Percentiles rank a stretch among this genome's conserved stretches.
Conservation (phyloP, 2,888 invertebrate species). For the Limnephilus marmoratus region DNA sequence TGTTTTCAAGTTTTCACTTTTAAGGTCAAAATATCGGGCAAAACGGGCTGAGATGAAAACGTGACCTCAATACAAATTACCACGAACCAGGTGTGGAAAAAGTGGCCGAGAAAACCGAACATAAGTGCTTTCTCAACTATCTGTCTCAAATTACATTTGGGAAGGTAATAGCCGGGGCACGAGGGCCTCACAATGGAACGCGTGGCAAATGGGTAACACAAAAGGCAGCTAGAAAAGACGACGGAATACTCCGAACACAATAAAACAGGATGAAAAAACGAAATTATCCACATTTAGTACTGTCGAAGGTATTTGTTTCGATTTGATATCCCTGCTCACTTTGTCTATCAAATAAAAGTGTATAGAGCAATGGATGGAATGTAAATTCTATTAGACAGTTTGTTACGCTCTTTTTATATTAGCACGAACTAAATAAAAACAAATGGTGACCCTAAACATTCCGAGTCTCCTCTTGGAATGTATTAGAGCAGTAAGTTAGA, state of each 20-base stretch:
- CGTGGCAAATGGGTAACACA: slow-evolving; percentile 32
- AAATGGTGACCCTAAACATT: not conserved
- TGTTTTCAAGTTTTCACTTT: slow-evolving; percentile 23
- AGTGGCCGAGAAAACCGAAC: slow-evolving; percentile 5
- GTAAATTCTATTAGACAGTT: not conserved
- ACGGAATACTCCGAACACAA: not conserved
- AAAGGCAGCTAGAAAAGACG: not conserved
- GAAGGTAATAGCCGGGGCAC: slow-evolving; percentile 6
- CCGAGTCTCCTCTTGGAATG: not conserved
- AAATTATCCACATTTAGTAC: slow-evolving; percentile 29
- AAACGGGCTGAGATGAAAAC: slow-evolving; percentile 22
- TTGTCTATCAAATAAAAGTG: not conserved
- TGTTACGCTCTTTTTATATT: not conserved
- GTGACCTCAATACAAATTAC: slow-evolving; percentile 51
- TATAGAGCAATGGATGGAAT: not conserved
- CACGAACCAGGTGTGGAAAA: slow-evolving; percentile 32
- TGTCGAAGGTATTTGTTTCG: slow-evolving; percentile 30
- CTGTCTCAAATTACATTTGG: slow-evolving; percentile 36
- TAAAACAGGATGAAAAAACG: not conserved
- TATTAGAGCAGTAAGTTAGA: not conserved
- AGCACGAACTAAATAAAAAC: slow-evolving; percentile 2
- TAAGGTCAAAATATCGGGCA: slow-evolving; percentile 30
- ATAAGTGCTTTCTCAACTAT: slow-evolving; percentile 9
- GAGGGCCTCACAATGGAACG: slow-evolving; percentile 35
- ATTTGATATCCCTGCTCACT: slow-evolving; percentile 22